Percentiles rank a stretch among this genome's conserved stretches.
phyloP scores from a whole-genome alignment of 2,888 invertebrate species.

The Acleris sparsana region DNA sequence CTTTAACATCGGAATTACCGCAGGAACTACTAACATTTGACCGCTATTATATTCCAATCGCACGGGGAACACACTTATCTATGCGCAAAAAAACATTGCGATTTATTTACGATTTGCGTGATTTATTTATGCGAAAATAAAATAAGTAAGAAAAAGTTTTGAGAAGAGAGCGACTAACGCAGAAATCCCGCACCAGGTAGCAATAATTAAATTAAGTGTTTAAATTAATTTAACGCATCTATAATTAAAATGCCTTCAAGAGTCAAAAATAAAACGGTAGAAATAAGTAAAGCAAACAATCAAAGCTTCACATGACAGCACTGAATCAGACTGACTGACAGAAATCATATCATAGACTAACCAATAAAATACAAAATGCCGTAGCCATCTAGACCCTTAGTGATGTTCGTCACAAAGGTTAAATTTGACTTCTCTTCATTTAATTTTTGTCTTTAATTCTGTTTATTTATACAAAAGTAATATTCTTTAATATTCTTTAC shows the following conservation, averaged over 20 bases:
- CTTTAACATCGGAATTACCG: constrained; percentile 64
- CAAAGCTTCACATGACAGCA: constrained; percentile 64
- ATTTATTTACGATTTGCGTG: constrained; percentile 36
- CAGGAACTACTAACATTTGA: constrained; percentile 70
- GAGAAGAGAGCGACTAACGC: constrained; percentile 25
- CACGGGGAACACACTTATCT: constrained; percentile 41
- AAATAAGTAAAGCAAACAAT: constrained; percentile 75
- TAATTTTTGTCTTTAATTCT: neutral
- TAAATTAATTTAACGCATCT: constrained; percentile 45
- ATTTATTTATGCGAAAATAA: constrained; percentile 34
- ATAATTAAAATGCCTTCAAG: constrained; percentile 48
- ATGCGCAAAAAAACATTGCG: constrained; percentile 36
- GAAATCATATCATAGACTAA: constrained; percentile 32
- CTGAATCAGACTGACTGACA: constrained; percentile 44
- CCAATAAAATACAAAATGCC: constrained; percentile 16
- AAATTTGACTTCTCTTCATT: too few species aligned
- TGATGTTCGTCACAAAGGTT: neutral
- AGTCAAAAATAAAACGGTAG: constrained; percentile 65
- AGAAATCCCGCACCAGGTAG: constrained; percentile 26
- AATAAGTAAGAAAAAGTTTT: constrained; percentile 29
- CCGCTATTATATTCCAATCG: constrained; percentile 53
- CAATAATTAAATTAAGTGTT: constrained; percentile 19
- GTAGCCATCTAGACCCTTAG: constrained; percentile 28
- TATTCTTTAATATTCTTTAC: too few species aligned
- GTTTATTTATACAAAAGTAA: neutral